phyloP scores from a whole-genome alignment of 1,140 invertebrate genomes.

The Nasonia longicornis region DNA sequence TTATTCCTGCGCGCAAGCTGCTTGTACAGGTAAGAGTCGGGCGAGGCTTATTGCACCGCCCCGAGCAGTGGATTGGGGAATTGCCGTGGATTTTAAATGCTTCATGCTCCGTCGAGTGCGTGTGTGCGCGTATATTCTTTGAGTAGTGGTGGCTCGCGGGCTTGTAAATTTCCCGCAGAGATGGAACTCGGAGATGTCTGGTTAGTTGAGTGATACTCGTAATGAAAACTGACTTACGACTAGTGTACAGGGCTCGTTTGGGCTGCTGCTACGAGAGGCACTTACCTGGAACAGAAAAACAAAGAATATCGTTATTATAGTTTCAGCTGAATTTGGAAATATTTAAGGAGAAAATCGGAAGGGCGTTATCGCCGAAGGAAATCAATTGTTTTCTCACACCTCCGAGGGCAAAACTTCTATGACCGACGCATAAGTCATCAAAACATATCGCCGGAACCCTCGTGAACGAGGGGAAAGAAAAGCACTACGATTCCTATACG shows the following conservation, averaged over 20 bases:
- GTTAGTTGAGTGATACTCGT: not conserved
- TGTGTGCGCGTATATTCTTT: not conserved
- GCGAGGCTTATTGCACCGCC: not conserved
- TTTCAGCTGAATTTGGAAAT: not conserved
- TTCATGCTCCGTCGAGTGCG: too few relatives aligned
- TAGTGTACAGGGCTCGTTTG: not conserved
- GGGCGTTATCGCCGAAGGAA: not conserved
- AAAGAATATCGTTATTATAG: not conserved
- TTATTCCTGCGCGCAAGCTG: not conserved
- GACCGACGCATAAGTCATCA: slow-evolving; percentile 22
- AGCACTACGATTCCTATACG: not conserved
- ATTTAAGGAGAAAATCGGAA: not conserved
- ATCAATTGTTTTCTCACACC: slow-evolving; percentile 7
- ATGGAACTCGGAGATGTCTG: not conserved
- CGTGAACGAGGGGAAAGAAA: not conserved
- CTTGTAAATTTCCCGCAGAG: not conserved
- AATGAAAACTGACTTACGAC: not conserved
- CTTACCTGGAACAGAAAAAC: slow-evolving; percentile 26
- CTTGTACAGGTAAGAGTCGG: not conserved
- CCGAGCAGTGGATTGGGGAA: not conserved
- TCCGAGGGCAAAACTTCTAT: not conserved
- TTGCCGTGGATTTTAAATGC: not conserved
- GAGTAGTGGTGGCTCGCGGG: too few relatives aligned
- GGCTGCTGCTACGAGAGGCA: not conserved
- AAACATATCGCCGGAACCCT: not conserved